Conservation (phyloP, 2,888 invertebrate species). For the Sussaba pulchella region DNA sequence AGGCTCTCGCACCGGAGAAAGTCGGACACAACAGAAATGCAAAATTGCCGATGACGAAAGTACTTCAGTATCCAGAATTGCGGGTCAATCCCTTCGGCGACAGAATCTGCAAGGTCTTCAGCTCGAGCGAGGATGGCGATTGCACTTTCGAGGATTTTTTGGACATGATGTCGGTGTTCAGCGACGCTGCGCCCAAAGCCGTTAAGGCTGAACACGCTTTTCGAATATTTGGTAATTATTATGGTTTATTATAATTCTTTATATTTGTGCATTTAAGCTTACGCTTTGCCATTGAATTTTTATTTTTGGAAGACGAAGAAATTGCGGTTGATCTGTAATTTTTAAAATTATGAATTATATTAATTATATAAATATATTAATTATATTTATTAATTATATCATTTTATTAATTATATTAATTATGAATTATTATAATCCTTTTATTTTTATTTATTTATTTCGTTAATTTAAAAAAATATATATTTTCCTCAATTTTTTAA, state of each 20-base stretch:
- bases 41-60: slow-evolving; percentile 93
- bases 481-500: no score
- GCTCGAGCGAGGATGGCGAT: slow-evolving; percentile 94
- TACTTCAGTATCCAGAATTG: slow-evolving; percentile 94
- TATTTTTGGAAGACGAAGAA: no score
- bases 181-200: slow-evolving; percentile 95
- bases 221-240: slow-evolving; percentile 96
- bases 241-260: neutral
- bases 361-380: no score
- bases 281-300: no score
- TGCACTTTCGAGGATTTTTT: slow-evolving; percentile 98
- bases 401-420: no score
- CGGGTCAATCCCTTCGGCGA: slow-evolving; percentile 96
- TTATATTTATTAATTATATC: no score
- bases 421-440: no score
- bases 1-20: slow-evolving; percentile 94
- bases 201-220: slow-evolving; percentile 98
- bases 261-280: no score
- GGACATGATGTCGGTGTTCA: slow-evolving; percentile 98
- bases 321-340: no score
- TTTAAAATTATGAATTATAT: no score
- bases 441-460: no score
- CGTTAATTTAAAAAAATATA: no score
- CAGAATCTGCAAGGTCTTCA: slow-evolving; percentile 96
- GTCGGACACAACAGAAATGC: slow-evolving; percentile 95